Conservation (phyloP, 2,888 invertebrate genomes). For the Archips xylosteana region DNA sequence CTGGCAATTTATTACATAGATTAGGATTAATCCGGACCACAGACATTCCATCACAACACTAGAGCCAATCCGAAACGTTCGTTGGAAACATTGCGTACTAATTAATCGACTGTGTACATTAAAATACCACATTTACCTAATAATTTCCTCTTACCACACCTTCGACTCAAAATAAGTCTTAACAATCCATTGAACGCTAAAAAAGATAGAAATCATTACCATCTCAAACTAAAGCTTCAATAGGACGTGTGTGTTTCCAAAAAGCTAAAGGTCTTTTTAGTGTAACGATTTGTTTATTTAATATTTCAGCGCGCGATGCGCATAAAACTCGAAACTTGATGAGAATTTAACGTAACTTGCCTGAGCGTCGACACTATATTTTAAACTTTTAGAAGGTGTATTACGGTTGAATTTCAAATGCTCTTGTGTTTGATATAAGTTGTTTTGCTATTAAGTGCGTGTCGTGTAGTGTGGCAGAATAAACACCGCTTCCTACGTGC, state of each 20-base stretch:
- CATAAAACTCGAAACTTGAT: slow-evolving; percentile 46
- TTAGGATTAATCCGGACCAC: slow-evolving; percentile 16
- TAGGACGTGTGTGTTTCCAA: not conserved
- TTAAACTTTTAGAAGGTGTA: not conserved
- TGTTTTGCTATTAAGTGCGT: not conserved
- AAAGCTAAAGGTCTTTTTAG: slow-evolving; percentile 27
- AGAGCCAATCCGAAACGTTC: slow-evolving; percentile 36
- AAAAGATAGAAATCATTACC: not conserved
- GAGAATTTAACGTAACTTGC: not conserved
- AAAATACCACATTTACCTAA: slow-evolving; percentile 40
- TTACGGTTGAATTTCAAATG: not conserved
- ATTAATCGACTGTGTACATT: slow-evolving; percentile 44
- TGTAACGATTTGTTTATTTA: slow-evolving; percentile 48
- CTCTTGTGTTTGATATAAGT: not conserved
- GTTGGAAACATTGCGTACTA: slow-evolving; percentile 44
- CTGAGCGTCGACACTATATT: too few relatives aligned
- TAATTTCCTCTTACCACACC: slow-evolving; percentile 34
- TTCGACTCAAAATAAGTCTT: not conserved
- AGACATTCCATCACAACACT: slow-evolving; percentile 39
- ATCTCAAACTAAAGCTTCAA: not conserved
- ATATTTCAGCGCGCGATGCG: slow-evolving; percentile 49
- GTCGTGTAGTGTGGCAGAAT: slow-evolving; percentile 47
- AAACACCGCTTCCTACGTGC: slow-evolving; percentile 51
- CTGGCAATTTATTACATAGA: slow-evolving; percentile 17
- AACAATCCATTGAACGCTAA: not conserved